Percentiles rank a stretch among this genome's conserved stretches.
These are phyloP conservation scores for Siphlonurus alternatus DNA, from an alignment of 2,888 invertebrate genomes.

Conservation along the genomic window DNA sequence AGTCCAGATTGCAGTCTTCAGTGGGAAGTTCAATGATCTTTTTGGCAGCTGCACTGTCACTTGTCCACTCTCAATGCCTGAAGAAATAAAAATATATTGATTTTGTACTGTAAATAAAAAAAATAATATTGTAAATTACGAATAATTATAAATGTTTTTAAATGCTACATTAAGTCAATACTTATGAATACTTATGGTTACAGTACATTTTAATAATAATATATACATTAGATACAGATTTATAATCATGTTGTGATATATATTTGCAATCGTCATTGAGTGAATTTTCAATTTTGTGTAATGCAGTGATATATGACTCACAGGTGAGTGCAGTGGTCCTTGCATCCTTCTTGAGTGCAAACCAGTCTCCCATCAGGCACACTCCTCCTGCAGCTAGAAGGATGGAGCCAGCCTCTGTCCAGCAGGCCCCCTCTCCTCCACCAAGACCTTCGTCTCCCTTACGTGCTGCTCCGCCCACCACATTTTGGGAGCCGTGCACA, in stretches of 20 bases:
- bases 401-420: conserved; percentile 16
- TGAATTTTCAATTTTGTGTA: too few species aligned
- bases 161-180: too few species aligned
- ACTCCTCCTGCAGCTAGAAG: conserved; percentile 16
- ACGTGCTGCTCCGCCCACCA: conserved; percentile 8
- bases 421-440: conserved; percentile 6
- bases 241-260: too few species aligned
- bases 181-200: too few species aligned
- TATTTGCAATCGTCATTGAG: too few species aligned
- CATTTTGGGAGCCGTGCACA: neutral
- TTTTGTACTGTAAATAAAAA: too few species aligned
- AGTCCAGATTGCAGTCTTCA: conserved; percentile 25
- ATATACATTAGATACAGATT: conserved; percentile 7
- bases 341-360: conserved; percentile 13
- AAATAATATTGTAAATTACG: too few species aligned
- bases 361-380: conserved; percentile 16
- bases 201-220: too few species aligned
- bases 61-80: conserved; percentile 17
- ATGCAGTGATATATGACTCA: neutral
- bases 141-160: too few species aligned
- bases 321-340: neutral
- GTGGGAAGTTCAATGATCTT: conserved; percentile 12
- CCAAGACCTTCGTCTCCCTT: neutral
- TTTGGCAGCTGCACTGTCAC: conserved; percentile 12
- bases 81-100: conserved; percentile 1